Conservation (phyloP, 2,888 invertebrate genomes). For the Germaria angustata region DNA sequence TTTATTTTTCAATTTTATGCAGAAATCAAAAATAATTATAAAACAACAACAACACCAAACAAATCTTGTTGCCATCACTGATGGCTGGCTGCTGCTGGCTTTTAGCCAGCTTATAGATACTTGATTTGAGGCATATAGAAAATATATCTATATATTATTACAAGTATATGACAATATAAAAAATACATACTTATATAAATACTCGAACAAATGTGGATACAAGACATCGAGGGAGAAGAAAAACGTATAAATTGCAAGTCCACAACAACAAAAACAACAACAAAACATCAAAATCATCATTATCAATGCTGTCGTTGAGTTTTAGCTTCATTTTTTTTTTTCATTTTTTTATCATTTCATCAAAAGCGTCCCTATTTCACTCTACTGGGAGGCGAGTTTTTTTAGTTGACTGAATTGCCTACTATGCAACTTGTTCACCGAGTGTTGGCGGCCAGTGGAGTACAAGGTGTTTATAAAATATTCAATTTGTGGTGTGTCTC, state of each 20-base stretch:
- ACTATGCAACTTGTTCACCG: neutral
- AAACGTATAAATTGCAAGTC: conserved; percentile 54
- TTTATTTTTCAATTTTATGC: conserved; percentile 61
- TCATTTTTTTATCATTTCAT: conserved; percentile 30
- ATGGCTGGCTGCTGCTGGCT: conserved; percentile 50
- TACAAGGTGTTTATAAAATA: neutral
- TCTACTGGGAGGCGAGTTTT: conserved; percentile 9
- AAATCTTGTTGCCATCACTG: conserved; percentile 51
- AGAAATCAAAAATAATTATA: conserved; percentile 67
- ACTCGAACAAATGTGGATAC: conserved; percentile 13
- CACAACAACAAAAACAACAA: conserved; percentile 33
- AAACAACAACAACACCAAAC: conserved; percentile 27
- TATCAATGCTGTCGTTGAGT: conserved; percentile 22
- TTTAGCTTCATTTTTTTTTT: conserved; percentile 41
- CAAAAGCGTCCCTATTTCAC: conserved; percentile 55
- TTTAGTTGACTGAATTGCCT: conserved; percentile 19
- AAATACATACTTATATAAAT: conserved; percentile 10
- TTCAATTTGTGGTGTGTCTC: neutral
- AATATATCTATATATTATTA: conserved; percentile 66
- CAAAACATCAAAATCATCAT: neutral
- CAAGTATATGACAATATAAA: conserved; percentile 64
- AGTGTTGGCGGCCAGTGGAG: neutral
- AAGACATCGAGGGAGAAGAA: neutral
- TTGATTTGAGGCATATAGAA: conserved; percentile 60
- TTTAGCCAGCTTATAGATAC: conserved; percentile 65